Conservation (phyloP, 2,888 invertebrate species). For the Tenthredo amoena region DNA sequence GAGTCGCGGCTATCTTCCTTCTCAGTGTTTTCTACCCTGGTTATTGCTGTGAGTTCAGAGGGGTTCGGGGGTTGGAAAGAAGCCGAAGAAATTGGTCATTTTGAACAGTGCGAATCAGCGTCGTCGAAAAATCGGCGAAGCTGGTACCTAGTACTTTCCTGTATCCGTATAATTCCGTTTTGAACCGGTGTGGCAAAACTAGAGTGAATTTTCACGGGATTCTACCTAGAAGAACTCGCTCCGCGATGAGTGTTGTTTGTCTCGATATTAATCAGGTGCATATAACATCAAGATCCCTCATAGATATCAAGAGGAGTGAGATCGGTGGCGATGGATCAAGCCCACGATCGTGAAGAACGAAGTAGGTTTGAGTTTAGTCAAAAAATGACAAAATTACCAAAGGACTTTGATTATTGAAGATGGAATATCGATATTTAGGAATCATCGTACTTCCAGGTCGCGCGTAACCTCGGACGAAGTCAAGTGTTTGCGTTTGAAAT, state of each 20-base stretch:
- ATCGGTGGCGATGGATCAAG: neutral
- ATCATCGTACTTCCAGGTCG: neutral
- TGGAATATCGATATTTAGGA: constrained; percentile 7
- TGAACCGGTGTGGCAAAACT: neutral
- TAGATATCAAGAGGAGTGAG: neutral
- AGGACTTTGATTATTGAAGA: neutral
- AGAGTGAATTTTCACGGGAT: neutral
- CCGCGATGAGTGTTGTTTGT: neutral
- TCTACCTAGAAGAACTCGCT: neutral
- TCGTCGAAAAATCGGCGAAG: neutral
- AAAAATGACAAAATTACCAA: neutral
- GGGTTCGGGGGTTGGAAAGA: neutral
- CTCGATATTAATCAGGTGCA: neutral
- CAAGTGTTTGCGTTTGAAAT: constrained; percentile 28
- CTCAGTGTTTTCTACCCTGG: constrained; percentile 42
- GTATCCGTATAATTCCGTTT: neutral
- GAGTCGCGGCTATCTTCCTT: constrained; percentile 60
- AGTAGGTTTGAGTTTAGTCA: neutral
- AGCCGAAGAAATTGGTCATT: neutral
- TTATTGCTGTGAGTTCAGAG: neutral
- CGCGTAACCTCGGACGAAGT: constrained; percentile 10
- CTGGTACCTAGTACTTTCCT: no score
- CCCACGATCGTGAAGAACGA: neutral
- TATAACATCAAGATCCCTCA: neutral
- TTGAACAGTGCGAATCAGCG: neutral